These are phyloP conservation scores for Meiosimyza decipiens DNA, from an alignment of 2,888 invertebrate species.

Conservation along the genomic window DNA sequence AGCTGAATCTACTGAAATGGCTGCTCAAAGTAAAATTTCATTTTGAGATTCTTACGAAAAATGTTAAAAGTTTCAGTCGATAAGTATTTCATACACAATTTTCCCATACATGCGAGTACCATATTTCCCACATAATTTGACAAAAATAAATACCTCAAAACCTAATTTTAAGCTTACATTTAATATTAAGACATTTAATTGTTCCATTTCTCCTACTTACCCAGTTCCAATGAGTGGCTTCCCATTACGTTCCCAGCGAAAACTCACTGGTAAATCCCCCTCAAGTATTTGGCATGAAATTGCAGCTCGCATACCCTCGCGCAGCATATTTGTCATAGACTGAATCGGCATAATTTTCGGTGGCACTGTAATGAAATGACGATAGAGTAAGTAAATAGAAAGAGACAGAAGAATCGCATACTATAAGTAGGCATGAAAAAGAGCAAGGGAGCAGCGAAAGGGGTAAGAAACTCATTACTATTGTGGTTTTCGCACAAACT, in stretches of 20 bases:
- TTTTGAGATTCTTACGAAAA: too few species aligned
- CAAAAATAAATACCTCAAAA: too few species aligned
- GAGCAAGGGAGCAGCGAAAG: background rate
- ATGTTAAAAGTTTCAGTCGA: too few species aligned
- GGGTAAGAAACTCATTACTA: conserved; percentile 43
- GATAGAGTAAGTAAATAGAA: conserved; percentile 17
- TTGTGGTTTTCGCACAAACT: conserved; percentile 31
- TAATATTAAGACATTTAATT: too few species aligned
- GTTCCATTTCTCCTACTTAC: conserved; percentile 50
- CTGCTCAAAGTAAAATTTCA: too few species aligned
- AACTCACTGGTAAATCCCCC: conserved; percentile 91
- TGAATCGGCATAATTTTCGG: conserved; percentile 87
- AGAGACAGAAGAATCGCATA: conserved; percentile 1
- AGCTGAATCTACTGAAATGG: too few species aligned
- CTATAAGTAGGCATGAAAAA: background rate
- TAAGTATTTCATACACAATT: too few species aligned
- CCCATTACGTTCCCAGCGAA: conserved; percentile 91
- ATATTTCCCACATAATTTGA: too few species aligned
- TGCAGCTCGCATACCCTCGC: conserved; percentile 88
- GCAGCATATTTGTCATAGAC: conserved; percentile 81
- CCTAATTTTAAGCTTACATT: too few species aligned
- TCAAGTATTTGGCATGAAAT: conserved; percentile 92
- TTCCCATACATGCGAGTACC: too few species aligned
- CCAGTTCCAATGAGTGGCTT: conserved; percentile 78
- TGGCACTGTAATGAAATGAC: conserved; percentile 71